A percentile compares a stretch with the other conserved stretches of the same genome.
These are phyloP conservation scores for Acrossocheilus wenchowensis DNA, from an alignment of 2,797 vertebrate species.

Conservation along the genomic window DNA sequence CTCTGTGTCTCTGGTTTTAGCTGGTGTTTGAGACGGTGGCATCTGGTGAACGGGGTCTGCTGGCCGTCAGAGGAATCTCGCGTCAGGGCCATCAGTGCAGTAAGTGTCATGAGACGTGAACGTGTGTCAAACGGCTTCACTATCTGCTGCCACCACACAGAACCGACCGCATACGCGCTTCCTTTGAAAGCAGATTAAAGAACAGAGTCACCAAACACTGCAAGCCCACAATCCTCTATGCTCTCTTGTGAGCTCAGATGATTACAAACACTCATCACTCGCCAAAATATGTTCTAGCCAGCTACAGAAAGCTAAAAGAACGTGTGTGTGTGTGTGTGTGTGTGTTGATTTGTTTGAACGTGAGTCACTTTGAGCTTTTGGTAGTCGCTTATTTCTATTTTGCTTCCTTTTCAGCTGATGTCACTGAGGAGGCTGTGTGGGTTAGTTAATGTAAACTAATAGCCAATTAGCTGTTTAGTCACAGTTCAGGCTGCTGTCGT, in stretches of 20 bases:
- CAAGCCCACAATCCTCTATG: conserved; percentile 1
- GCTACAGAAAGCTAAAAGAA: background rate
- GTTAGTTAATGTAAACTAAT: background rate
- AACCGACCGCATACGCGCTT: background rate
- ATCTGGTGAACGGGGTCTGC: conserved; percentile 85
- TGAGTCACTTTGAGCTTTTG: background rate
- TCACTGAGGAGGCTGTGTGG: background rate
- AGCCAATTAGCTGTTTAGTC: background rate
- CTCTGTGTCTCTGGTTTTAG: conserved; percentile 77
- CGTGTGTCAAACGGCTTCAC: background rate
- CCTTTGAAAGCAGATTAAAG: conserved; percentile 36
- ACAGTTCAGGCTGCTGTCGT: background rate
- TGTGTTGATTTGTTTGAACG: background rate
- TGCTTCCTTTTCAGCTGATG: background rate
- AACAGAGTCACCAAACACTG: background rate
- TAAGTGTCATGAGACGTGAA: conserved; percentile 74
- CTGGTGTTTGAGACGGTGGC: conserved; percentile 91
- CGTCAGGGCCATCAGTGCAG: conserved; percentile 94
- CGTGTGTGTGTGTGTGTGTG: background rate
- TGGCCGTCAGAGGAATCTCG: conserved; percentile 91
- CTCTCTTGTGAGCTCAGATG: background rate
- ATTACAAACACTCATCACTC: background rate
- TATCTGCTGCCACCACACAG: background rate
- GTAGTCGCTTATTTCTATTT: background rate
- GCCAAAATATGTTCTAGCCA: background rate